Conservation (phyloP, 2,888 invertebrate genomes). For the Polietes domitor region DNA sequence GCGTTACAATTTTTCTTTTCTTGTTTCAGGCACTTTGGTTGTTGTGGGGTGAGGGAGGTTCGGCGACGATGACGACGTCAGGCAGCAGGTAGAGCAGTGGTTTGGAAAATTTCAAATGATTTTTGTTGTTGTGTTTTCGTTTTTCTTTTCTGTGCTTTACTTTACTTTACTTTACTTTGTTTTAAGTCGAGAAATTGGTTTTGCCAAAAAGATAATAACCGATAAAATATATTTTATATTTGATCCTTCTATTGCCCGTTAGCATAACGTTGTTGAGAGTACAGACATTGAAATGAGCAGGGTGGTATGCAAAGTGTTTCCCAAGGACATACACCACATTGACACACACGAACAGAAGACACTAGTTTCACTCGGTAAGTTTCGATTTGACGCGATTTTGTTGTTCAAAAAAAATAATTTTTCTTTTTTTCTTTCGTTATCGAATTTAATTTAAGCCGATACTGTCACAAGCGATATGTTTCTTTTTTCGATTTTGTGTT, state of each 20-base stretch:
- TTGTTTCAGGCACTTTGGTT: slow-evolving; percentile 8
- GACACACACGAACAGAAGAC: not conserved
- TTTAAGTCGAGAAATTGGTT: slow-evolving; percentile 64
- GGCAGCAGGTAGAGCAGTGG: not conserved
- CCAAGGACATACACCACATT: slow-evolving; percentile 38
- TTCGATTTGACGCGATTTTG: slow-evolving; percentile 39
- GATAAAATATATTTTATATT: slow-evolving; percentile 78
- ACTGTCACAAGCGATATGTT: slow-evolving; percentile 38
- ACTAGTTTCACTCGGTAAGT: not conserved
- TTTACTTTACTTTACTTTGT: no score
- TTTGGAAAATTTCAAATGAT: not conserved
- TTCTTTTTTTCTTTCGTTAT: not conserved
- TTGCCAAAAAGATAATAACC: slow-evolving; percentile 80
- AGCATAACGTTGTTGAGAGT: slow-evolving; percentile 76
- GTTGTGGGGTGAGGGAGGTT: not conserved
- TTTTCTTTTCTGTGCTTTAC: no score
- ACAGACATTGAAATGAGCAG: slow-evolving; percentile 47
- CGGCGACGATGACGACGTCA: no score
- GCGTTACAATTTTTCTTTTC: slow-evolving; percentile 17
- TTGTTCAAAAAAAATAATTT: not conserved
- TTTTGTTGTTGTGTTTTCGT: no score
- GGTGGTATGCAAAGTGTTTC: slow-evolving; percentile 18
- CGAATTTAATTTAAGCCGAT: not conserved
- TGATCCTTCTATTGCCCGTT: slow-evolving; percentile 78
- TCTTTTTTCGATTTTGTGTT: not conserved